Conservation (phyloP, 2,113 vertebrate species). For the Cromileptes altivelis region DNA sequence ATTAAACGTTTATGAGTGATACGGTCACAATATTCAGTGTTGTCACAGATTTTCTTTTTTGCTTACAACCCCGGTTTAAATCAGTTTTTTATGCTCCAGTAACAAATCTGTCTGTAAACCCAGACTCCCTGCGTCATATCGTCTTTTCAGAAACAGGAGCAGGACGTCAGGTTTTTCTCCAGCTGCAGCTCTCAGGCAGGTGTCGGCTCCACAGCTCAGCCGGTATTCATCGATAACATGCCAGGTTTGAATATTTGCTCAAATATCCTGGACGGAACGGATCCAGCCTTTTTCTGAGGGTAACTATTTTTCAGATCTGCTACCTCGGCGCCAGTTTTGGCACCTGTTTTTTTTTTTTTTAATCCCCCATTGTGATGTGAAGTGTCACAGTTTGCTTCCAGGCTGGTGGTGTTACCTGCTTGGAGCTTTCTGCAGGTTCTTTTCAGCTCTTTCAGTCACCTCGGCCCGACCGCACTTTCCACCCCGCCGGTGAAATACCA, state of each 20-base stretch:
- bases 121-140: background rate
- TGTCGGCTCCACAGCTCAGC: background rate
- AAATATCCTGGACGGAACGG: background rate
- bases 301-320: slow-evolving; percentile 33
- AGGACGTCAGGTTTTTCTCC: background rate
- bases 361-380: slow-evolving; percentile 4
- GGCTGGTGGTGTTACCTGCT: background rate
- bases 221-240: slow-evolving; percentile 45
- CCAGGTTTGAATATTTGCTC: slow-evolving; percentile 57
- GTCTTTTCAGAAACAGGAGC: background rate
- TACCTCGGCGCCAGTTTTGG: slow-evolving; percentile 29
- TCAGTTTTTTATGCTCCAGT: background rate
- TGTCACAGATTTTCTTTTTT: no score
- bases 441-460: slow-evolving; percentile 65
- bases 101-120: background rate
- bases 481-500: slow-evolving; percentile 77
- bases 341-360: slow-evolving; percentile 22
- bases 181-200: slow-evolving; percentile 8
- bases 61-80: background rate
- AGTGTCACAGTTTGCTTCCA: slow-evolving; percentile 61
- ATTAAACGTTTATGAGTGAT: no score
- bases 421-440: background rate
- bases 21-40: no score
- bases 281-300: slow-evolving; percentile 18
- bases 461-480: slow-evolving; percentile 73